phyloP scores from a whole-genome alignment of 2,888 invertebrate species.

The Hybos culiciformis region DNA sequence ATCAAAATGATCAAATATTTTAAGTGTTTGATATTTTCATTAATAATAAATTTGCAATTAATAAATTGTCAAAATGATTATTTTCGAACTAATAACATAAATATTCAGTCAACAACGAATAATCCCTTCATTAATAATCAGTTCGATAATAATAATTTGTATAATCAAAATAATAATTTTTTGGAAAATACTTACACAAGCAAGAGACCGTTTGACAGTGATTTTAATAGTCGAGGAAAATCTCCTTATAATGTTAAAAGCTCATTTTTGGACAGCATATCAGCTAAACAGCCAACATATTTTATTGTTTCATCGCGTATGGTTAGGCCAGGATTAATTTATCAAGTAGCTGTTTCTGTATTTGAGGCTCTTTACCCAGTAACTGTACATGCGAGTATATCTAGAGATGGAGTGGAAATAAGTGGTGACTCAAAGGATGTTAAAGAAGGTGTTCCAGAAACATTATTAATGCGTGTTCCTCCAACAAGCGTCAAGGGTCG shows the following conservation, averaged over 20 bases:
- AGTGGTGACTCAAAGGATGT: constrained; percentile 69
- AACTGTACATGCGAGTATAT: constrained; percentile 75
- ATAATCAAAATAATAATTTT: too few relatives aligned
- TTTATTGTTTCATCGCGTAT: constrained; percentile 83
- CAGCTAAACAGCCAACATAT: constrained; percentile 47
- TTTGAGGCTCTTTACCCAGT: constrained; percentile 65
- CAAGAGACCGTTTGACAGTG: too few relatives aligned
- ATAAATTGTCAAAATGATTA: too few relatives aligned
- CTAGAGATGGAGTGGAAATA: constrained; percentile 79
- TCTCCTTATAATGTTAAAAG: constrained; percentile 25
- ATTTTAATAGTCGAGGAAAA: constrained; percentile 22
- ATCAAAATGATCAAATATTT: too few relatives aligned
- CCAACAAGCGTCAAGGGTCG: constrained; percentile 68
- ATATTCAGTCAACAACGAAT: too few relatives aligned
- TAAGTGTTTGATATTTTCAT: too few relatives aligned
- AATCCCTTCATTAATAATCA: too few relatives aligned
- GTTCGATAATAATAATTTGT: too few relatives aligned
- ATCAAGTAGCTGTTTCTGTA: constrained; percentile 75
- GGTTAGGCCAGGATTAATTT: constrained; percentile 83
- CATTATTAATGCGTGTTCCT: constrained; percentile 81
- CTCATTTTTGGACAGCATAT: constrained; percentile 24
- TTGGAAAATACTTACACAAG: too few relatives aligned
- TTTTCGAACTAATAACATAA: too few relatives aligned
- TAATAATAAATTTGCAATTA: too few relatives aligned
- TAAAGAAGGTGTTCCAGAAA: constrained; percentile 75